Percentiles rank a stretch among this genome's conserved stretches.
Evolutionary conservation across 2,797 vertebrate species (phyloP).

Genomic region (Pangasius sanitwongsei): DNA sequence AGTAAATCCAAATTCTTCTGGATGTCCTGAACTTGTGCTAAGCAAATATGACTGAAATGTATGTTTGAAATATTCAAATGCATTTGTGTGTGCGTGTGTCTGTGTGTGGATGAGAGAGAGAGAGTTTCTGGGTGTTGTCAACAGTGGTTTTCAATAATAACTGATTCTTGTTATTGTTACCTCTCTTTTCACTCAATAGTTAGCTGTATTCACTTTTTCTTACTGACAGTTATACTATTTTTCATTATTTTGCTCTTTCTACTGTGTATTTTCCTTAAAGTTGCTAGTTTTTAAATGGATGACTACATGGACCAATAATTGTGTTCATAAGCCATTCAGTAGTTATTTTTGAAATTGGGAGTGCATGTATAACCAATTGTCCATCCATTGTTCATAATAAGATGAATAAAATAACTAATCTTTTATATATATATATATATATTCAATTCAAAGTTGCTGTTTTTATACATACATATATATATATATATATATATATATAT

Average conservation of each 20-base stretch:
- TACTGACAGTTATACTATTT: slow-evolving; percentile 10
- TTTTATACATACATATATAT: no score
- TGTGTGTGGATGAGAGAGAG: slow-evolving; percentile 9
- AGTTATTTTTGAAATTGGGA: background rate
- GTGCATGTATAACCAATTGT: background rate
- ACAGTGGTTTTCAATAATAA: slow-evolving; percentile 39
- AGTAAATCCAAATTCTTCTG: background rate
- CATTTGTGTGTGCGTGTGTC: background rate
- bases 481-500: no score
- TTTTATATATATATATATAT: no score
- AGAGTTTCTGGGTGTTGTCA: slow-evolving; percentile 46
- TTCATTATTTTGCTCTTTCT: background rate
- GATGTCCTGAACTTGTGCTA: background rate
- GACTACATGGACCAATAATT: background rate
- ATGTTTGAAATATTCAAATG: background rate
- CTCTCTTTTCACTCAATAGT: slow-evolving; percentile 38
- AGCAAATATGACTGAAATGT: background rate
- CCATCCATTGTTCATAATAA: background rate
- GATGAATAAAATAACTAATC: background rate
- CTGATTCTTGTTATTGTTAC: slow-evolving; percentile 13
- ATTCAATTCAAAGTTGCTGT: no score
- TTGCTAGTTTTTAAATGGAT: background rate
- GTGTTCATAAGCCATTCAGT: background rate
- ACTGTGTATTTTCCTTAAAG: background rate
- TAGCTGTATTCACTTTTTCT: slow-evolving; percentile 47